These are phyloP conservation scores for Eristalinus sepulchralis DNA, from an alignment of 2,888 invertebrate species.

Conservation along the genomic window DNA sequence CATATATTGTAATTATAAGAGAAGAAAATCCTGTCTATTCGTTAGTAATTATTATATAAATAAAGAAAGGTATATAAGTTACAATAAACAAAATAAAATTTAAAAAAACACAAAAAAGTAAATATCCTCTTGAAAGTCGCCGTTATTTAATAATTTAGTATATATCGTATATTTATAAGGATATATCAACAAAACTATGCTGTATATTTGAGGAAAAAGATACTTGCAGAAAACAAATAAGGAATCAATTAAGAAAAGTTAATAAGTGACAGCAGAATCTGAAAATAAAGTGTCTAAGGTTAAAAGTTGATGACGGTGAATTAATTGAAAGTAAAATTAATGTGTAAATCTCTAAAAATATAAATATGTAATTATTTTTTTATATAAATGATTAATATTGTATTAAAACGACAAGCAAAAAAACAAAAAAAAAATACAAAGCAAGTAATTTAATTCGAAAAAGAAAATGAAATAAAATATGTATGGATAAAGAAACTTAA, in stretches of 20 bases:
- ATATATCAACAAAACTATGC: constrained; percentile 24
- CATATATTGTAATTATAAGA: constrained; percentile 27
- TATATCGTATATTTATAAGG: constrained; percentile 30
- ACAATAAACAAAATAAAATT: constrained; percentile 2
- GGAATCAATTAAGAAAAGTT: constrained; percentile 28
- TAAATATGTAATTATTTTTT: constrained; percentile 69
- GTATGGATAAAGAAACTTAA: not conserved
- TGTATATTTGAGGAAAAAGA: constrained; percentile 44
- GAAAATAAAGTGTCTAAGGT: not conserved
- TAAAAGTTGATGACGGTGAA: not conserved
- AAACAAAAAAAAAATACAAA: constrained; percentile 44
- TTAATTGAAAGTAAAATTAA: not conserved
- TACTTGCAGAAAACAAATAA: not conserved
- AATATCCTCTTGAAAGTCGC: constrained; percentile 42
- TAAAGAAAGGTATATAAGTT: not conserved
- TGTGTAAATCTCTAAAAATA: constrained; percentile 38
- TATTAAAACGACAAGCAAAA: constrained; percentile 1
- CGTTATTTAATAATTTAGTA: constrained; percentile 63
- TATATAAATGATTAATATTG: constrained; percentile 50
- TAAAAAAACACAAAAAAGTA: constrained; percentile 8
- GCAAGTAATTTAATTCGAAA: constrained; percentile 25
- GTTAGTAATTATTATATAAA: constrained; percentile 24
- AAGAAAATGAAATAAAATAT: constrained; percentile 1
- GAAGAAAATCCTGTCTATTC: constrained; percentile 55
- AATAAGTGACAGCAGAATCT: constrained; percentile 26